Conservation (phyloP, 2,113 vertebrate species). For the Tor tambroides region DNA sequence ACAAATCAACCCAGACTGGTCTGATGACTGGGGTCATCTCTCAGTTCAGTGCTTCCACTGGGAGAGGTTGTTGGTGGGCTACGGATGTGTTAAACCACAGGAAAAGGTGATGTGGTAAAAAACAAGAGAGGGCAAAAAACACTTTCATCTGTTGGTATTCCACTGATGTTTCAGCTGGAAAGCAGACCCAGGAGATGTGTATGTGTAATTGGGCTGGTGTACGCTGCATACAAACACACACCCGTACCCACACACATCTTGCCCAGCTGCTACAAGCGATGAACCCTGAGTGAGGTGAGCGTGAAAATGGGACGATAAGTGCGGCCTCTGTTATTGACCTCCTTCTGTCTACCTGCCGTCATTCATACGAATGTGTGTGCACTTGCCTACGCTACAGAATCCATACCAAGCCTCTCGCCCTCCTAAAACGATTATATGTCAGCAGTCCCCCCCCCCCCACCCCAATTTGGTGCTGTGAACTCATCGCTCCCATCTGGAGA, state of each 20-base stretch:
- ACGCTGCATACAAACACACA: slow-evolving; percentile 43
- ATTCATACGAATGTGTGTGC: not conserved
- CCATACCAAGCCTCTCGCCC: slow-evolving; percentile 44
- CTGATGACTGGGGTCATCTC: slow-evolving; percentile 59
- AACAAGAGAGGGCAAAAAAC: slow-evolving; percentile 49
- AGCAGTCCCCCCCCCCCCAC: slow-evolving; percentile 64
- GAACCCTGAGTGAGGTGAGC: slow-evolving; percentile 69
- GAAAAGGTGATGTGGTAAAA: slow-evolving; percentile 60
- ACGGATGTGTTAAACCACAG: slow-evolving; percentile 61
- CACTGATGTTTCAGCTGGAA: slow-evolving; percentile 32
- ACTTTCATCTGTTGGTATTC: slow-evolving; percentile 48
- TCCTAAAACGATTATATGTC: slow-evolving; percentile 80
- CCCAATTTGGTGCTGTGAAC: slow-evolving; percentile 76
- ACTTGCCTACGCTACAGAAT: slow-evolving; percentile 48
- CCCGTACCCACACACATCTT: slow-evolving; percentile 55
- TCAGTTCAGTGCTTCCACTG: slow-evolving; percentile 63
- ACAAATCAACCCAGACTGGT: not conserved
- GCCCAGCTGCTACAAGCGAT: slow-evolving; percentile 71
- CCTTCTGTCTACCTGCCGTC: slow-evolving; percentile 67
- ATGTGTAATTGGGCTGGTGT: slow-evolving; percentile 74
- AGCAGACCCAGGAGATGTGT: slow-evolving; percentile 64
- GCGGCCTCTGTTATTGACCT: slow-evolving; percentile 71
- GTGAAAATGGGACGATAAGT: slow-evolving; percentile 67
- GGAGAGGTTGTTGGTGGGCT: slow-evolving; percentile 68
- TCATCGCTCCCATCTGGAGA: slow-evolving; percentile 78